Evolutionary conservation across 2,113 vertebrate genomes (phyloP).

Genomic region (Callithrix jacchus): DNA sequence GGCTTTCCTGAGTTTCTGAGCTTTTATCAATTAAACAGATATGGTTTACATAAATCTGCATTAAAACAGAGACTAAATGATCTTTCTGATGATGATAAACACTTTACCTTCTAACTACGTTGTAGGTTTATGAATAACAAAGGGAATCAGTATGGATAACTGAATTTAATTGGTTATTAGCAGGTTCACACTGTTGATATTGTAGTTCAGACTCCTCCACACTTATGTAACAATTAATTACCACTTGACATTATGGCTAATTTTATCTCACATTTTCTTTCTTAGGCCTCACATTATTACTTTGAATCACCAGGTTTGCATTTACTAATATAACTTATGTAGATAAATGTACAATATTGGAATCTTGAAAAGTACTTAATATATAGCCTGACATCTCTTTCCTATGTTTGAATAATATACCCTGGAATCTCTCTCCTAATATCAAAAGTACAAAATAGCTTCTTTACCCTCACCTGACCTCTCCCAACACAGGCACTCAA

Average conservation of each 20-base stretch:
- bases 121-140: slow-evolving; percentile 34
- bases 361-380: background rate
- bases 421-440: background rate
- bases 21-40: background rate
- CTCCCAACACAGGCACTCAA: background rate
- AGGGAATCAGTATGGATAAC: background rate
- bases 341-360: background rate
- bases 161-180: slow-evolving; percentile 60
- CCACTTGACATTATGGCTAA: slow-evolving; percentile 42
- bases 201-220: slow-evolving; percentile 41
- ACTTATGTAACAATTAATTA: background rate
- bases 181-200: slow-evolving; percentile 30
- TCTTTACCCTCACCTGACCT: background rate
- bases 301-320: background rate
- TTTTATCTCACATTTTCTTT: slow-evolving; percentile 59
- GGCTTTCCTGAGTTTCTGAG: background rate
- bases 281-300: background rate
- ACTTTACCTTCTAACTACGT: slow-evolving; percentile 20
- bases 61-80: background rate
- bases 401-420: background rate
- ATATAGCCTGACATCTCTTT: background rate
- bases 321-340: slow-evolving; percentile 1
- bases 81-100: background rate
- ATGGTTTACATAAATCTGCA: background rate
- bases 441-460: background rate